phyloP scores from a whole-genome alignment of 2,888 invertebrate genomes.

The Gari tellinella region DNA sequence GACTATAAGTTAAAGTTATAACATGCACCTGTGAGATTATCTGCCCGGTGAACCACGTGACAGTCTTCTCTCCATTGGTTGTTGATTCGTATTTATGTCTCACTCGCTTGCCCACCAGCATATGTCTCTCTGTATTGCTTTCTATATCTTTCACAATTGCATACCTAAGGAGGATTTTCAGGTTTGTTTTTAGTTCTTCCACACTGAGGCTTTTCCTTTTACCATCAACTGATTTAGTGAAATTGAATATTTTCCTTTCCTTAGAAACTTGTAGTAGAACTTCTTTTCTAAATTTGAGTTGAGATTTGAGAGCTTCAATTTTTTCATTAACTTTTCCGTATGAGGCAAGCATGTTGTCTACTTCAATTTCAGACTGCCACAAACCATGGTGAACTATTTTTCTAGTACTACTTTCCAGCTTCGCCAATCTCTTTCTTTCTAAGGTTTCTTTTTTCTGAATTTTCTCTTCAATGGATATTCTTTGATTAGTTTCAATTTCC shows the following conservation, averaged over 20 bases:
- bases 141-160: constrained; percentile 10
- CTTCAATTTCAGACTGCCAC: constrained; percentile 30
- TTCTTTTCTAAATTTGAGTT: constrained; percentile 34
- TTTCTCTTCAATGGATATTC: constrained; percentile 21
- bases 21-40: constrained; percentile 44
- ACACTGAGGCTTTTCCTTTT: constrained; percentile 10
- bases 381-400: constrained; percentile 32
- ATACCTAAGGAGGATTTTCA: constrained; percentile 26
- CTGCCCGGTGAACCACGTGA: constrained; percentile 42
- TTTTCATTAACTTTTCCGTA: constrained; percentile 28
- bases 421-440: constrained; percentile 16
- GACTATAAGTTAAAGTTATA: no score
- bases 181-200: constrained; percentile 20
- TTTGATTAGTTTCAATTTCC: constrained; percentile 21
- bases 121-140: constrained; percentile 3
- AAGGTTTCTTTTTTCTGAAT: constrained; percentile 26
- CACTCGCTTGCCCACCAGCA: constrained; percentile 17
- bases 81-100: constrained; percentile 20
- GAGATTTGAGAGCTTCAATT: constrained; percentile 35
- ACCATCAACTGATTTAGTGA: constrained; percentile 10
- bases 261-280: constrained; percentile 29
- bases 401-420: constrained; percentile 25
- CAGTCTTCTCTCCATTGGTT: constrained; percentile 4
- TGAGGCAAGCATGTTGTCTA: constrained; percentile 36
- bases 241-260: constrained; percentile 13